phyloP scores from a whole-genome alignment of 2,797 vertebrate genomes.

The Coregonus suidteri region DNA sequence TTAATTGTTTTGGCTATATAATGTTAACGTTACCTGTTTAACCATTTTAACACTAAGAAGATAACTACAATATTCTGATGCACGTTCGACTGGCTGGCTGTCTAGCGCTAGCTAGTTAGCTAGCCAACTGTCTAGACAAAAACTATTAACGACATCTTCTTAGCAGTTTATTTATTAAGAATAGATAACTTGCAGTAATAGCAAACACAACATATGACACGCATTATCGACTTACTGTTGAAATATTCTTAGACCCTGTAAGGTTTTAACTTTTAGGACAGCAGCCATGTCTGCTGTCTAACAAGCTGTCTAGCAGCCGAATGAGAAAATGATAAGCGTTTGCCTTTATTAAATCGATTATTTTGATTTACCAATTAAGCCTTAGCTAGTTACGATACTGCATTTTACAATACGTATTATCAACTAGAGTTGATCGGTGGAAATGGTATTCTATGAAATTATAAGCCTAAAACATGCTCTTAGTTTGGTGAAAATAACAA shows the following conservation, averaged over 20 bases:
- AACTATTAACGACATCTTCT: background rate
- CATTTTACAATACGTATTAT: background rate
- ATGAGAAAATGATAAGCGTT: too few relatives aligned
- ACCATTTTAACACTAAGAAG: background rate
- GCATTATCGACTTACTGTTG: conserved; percentile 68
- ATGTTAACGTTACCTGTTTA: background rate
- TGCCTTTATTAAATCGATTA: background rate
- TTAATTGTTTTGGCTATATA: background rate
- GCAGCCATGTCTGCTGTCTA: conserved; percentile 64
- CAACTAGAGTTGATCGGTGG: background rate
- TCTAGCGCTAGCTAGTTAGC: background rate
- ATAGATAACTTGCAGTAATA: background rate
- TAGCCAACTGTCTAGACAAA: too few relatives aligned
- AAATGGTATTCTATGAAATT: background rate
- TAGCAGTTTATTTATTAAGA: background rate
- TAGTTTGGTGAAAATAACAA: background rate
- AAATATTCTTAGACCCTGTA: conserved; percentile 62
- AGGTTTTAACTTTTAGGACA: conserved; percentile 67
- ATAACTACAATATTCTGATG: background rate
- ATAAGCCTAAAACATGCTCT: background rate
- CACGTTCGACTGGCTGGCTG: background rate
- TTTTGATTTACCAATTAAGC: background rate
- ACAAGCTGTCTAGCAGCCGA: conserved; percentile 4
- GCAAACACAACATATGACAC: background rate
- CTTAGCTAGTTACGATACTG: background rate